Conservation (phyloP, 2,888 invertebrate species). For the Antheraea yamamai region DNA sequence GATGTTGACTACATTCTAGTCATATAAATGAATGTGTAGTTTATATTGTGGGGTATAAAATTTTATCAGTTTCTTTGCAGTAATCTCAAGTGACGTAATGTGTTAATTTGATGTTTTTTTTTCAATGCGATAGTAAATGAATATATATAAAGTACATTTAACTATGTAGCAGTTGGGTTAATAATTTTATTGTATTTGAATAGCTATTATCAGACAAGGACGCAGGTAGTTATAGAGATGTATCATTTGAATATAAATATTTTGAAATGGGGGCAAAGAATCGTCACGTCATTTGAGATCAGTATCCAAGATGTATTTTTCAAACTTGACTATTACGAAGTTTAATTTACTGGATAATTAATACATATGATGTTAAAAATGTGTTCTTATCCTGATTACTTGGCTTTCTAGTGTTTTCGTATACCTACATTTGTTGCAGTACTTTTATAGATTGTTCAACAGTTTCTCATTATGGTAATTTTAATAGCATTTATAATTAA, state of each 20-base stretch:
- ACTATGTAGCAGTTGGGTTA: not conserved
- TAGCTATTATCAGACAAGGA: constrained; percentile 1
- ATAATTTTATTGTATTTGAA: constrained; percentile 1
- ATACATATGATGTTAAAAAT: not conserved
- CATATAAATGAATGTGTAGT: not conserved
- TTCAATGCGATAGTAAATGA: not conserved
- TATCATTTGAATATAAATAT: not conserved
- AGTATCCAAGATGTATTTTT: not conserved
- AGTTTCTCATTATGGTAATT: not conserved
- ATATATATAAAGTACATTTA: not conserved
- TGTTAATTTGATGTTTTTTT: not conserved
- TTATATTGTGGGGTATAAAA: constrained; percentile 6
- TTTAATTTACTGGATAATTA: not conserved
- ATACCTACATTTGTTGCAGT: not conserved
- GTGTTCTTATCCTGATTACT: not conserved
- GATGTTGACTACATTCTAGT: not conserved
- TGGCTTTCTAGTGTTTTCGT: not conserved
- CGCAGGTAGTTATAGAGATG: not conserved
- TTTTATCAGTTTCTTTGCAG: not conserved
- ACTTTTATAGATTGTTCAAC: not conserved
- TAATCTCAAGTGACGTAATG: not conserved
- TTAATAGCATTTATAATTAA: not conserved
- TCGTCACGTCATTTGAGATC: not conserved
- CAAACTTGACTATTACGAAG: not conserved
- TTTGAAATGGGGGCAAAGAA: not conserved